Evolutionary conservation across 2,888 invertebrate species (phyloP).

Genomic region (Epinotia demarniana): DNA sequence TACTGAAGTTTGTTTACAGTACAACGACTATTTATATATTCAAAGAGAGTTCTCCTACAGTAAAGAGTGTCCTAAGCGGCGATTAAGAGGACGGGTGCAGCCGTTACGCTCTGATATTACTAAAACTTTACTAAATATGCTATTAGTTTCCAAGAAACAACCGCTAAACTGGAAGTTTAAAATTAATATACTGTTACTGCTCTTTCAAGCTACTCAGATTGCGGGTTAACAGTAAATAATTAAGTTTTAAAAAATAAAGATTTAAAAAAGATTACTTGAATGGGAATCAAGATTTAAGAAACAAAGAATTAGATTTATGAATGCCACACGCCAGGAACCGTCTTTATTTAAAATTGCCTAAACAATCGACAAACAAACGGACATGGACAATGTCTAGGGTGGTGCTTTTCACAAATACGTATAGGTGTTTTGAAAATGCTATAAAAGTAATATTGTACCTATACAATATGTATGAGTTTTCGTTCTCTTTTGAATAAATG

Average conservation of each 20-base stretch:
- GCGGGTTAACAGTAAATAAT: not conserved
- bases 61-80: slow-evolving; percentile 22
- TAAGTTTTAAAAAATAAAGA: not conserved
- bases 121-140: slow-evolving; percentile 28
- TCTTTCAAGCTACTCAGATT: not conserved
- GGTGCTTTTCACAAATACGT: no score
- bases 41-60: not conserved
- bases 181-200: not conserved
- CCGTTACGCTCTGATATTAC: slow-evolving; percentile 15
- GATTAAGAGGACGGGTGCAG: not conserved
- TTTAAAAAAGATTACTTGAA: no score
- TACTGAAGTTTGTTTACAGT: not conserved
- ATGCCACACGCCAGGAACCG: not conserved
- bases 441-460: not conserved
- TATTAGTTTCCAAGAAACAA: slow-evolving; percentile 8
- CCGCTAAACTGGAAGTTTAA: slow-evolving; percentile 6
- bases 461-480: not conserved
- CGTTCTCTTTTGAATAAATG: not conserved
- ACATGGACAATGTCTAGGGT: no score
- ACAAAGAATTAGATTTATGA: not conserved
- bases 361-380: no score
- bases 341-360: not conserved
- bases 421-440: no score
- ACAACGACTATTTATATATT: not conserved
- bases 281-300: not conserved